Percentiles rank a stretch among this genome's conserved stretches.
phyloP scores from a whole-genome alignment of 2,888 invertebrate genomes.

The Acanthococcus lagerstroemiae region DNA sequence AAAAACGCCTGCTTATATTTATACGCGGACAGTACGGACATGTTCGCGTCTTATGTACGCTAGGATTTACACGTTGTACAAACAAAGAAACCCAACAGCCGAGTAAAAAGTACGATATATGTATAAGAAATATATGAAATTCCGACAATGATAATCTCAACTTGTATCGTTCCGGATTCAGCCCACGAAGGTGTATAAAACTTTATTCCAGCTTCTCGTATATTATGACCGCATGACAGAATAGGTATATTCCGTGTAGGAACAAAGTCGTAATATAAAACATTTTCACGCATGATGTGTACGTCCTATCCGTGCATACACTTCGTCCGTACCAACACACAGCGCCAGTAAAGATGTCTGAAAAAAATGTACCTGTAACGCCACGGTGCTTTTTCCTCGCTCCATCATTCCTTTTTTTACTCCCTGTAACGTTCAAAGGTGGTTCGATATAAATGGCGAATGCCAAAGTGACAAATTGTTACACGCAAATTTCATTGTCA shows the following conservation, averaged over 20 bases:
- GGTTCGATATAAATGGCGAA: conserved; percentile 1
- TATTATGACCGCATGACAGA: conserved; percentile 28
- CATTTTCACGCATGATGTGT: not conserved
- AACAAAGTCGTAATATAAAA: not conserved
- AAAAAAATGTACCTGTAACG: not conserved
- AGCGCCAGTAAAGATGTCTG: not conserved
- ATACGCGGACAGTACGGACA: no score
- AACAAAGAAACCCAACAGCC: no score
- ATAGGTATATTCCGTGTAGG: not conserved
- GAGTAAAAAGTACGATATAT: no score
- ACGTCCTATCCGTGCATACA: not conserved
- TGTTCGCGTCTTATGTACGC: no score
- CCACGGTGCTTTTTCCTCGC: not conserved
- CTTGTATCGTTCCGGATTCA: conserved; percentile 26
- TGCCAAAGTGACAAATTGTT: conserved; percentile 26
- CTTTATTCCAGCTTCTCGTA: conserved; percentile 17
- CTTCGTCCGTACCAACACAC: not conserved
- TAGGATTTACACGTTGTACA: no score
- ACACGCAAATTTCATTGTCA: conserved; percentile 24
- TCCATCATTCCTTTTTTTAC: not conserved
- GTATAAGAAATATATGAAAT: conserved; percentile 8
- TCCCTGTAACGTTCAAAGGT: not conserved
- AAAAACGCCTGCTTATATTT: no score
- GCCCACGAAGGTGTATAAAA: not conserved
- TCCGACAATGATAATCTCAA: conserved; percentile 27